A percentile compares a stretch with the other conserved stretches of the same genome.
These are phyloP conservation scores for Aldrovandia affinis DNA, from an alignment of 2,797 vertebrate genomes.

Conservation along the genomic window DNA sequence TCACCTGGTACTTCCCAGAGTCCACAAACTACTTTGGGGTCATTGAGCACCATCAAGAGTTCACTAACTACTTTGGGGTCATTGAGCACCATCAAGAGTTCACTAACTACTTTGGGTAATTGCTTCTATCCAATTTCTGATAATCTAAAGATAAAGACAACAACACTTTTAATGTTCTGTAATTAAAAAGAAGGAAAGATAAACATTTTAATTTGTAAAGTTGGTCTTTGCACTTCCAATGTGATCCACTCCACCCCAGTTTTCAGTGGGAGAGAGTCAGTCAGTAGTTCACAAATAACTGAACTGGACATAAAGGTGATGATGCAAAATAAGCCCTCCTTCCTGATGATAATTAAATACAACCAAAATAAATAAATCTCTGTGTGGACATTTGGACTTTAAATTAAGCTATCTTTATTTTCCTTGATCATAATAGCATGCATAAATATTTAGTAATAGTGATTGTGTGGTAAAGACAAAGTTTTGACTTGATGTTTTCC, in stretches of 20 bases:
- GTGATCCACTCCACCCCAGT: background rate
- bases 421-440: background rate
- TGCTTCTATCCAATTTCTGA: background rate
- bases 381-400: background rate
- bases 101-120: constrained; percentile 7
- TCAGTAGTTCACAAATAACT: background rate
- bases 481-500: background rate
- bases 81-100: background rate
- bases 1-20: background rate
- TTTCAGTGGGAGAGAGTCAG: background rate
- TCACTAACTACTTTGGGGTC: background rate
- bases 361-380: background rate
- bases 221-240: background rate
- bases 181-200: background rate
- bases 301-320: too few relatives aligned
- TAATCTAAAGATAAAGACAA: background rate
- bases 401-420: background rate
- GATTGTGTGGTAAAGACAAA: background rate
- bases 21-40: background rate
- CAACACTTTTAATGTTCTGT: background rate
- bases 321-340: background rate
- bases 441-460: background rate
- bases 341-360: background rate
- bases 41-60: background rate
- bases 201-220: background rate